These are phyloP conservation scores for Trichomalopsis sarcophagae DNA, from an alignment of 1,140 invertebrate species.

Conservation along the genomic window DNA sequence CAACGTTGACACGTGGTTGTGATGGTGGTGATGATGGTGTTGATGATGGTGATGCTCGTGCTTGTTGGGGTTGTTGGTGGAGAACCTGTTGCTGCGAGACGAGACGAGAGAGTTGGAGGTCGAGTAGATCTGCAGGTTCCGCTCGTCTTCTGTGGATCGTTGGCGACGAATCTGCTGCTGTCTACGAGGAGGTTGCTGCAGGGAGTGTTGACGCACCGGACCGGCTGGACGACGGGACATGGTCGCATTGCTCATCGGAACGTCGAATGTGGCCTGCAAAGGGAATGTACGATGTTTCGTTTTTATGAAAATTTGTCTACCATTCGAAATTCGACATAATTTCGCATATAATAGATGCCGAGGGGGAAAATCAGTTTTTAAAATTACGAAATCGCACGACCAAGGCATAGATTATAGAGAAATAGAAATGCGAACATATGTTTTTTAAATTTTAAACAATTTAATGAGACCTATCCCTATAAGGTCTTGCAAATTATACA, in stretches of 20 bases:
- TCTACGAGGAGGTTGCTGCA: conserved; percentile 62
- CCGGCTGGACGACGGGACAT: conserved; percentile 51
- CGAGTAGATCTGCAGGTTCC: conserved; percentile 57
- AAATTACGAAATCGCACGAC: no score
- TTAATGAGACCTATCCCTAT: no score
- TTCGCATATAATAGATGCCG: no score
- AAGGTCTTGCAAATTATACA: no score
- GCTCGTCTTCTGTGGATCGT: conserved; percentile 68
- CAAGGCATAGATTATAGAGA: no score
- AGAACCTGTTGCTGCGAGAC: conserved; percentile 27
- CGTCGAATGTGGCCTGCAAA: background rate
- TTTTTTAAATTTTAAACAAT: background rate
- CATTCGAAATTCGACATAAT: no score
- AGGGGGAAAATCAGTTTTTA: no score
- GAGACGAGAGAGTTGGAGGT: conserved; percentile 2
- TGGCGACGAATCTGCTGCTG: conserved; percentile 66
- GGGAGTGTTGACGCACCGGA: conserved; percentile 66
- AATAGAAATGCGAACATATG: no score
- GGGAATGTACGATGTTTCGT: no score
- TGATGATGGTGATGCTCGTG: background rate
- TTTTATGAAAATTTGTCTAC: no score
- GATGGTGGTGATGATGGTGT: conserved; percentile 4
- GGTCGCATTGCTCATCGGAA: background rate
- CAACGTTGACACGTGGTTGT: background rate
- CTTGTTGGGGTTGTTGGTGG: conserved; percentile 33